Evolutionary conservation across 2,797 vertebrate genomes (phyloP).

Genomic region (Siniperca undulata): DNA sequence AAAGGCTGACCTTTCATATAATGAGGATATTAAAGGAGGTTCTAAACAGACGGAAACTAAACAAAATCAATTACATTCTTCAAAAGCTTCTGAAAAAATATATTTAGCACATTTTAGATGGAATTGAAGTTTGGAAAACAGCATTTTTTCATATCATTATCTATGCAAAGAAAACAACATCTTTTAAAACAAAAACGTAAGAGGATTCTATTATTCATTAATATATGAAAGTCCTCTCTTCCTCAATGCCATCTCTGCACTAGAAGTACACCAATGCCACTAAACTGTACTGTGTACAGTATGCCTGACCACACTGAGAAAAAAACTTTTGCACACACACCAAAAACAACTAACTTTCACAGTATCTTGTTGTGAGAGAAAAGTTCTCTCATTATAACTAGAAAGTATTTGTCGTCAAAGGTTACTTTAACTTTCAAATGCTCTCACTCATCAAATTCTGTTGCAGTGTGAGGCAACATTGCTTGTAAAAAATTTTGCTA

Average conservation of each 20-base stretch:
- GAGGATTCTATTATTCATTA: constrained; percentile 20
- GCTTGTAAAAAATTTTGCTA: not conserved
- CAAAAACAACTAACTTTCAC: not conserved
- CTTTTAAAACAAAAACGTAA: constrained; percentile 12
- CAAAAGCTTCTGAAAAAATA: constrained; percentile 46
- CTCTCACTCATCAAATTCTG: not conserved
- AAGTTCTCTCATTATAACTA: constrained; percentile 29
- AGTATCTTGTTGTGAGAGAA: constrained; percentile 11
- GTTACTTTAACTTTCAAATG: constrained; percentile 27
- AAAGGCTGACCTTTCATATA: constrained; percentile 70
- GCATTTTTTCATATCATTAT: not conserved
- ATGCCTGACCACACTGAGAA: not conserved
- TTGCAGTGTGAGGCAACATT: not conserved
- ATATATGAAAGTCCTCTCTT: not conserved
- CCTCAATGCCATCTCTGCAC: not conserved
- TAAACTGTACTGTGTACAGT: not conserved
- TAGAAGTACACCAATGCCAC: not conserved
- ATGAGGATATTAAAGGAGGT: constrained; percentile 71
- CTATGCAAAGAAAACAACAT: constrained; percentile 37
- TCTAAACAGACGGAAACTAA: constrained; percentile 58
- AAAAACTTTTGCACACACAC: not conserved
- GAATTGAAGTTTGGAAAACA: constrained; percentile 12
- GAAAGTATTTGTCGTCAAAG: constrained; percentile 24
- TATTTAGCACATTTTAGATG: constrained; percentile 36
- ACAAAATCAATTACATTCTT: constrained; percentile 52